Evolutionary conservation across 2,797 vertebrate genomes (phyloP).

Genomic region (Leuciscus waleckii): DNA sequence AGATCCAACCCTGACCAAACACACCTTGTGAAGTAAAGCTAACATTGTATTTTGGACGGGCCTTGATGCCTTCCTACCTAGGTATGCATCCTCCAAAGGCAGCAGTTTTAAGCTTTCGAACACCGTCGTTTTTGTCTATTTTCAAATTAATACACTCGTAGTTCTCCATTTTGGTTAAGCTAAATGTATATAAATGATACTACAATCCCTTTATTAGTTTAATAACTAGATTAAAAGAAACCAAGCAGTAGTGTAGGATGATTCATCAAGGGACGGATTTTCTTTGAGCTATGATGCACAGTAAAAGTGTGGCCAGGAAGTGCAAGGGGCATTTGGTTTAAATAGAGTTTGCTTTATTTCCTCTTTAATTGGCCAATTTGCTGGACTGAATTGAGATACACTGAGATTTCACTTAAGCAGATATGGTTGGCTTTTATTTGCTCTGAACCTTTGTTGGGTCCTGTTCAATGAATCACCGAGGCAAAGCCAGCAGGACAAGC

Average conservation of each 20-base stretch:
- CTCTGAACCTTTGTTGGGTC: conserved; percentile 56
- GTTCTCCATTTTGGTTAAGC: neutral
- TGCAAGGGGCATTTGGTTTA: conserved; percentile 56
- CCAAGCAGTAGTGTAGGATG: conserved; percentile 46
- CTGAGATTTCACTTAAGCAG: conserved; percentile 56
- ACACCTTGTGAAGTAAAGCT: neutral
- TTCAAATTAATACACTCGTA: neutral
- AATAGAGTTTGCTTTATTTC: conserved; percentile 59
- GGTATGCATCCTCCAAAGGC: neutral
- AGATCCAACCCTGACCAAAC: neutral
- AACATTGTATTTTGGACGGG: neutral
- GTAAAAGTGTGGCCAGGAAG: conserved; percentile 61
- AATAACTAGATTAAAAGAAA: conserved; percentile 54
- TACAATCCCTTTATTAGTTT: neutral
- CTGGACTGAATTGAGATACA: conserved; percentile 57
- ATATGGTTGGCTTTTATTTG: conserved; percentile 58
- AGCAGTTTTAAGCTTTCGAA: neutral
- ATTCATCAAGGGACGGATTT: conserved; percentile 49
- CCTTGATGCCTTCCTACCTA: neutral
- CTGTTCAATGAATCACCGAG: conserved; percentile 63
- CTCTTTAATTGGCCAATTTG: conserved; percentile 65
- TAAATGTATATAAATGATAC: neutral
- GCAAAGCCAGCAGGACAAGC: conserved; percentile 51
- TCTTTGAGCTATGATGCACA: conserved; percentile 59
- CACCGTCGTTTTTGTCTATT: neutral